These are phyloP conservation scores for Enteromius mattozi DNA, from an alignment of 2,797 vertebrate genomes.

Conservation along the genomic window DNA sequence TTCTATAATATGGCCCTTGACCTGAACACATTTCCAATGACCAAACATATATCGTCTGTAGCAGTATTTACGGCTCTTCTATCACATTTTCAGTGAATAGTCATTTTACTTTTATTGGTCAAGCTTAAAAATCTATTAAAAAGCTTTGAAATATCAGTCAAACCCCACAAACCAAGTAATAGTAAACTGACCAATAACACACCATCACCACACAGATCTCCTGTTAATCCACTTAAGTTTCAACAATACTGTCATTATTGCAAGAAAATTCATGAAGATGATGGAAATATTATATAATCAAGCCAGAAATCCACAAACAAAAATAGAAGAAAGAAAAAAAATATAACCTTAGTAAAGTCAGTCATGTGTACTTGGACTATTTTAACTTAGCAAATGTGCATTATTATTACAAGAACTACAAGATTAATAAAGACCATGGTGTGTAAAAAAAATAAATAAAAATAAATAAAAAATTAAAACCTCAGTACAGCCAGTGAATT, in stretches of 20 bases:
- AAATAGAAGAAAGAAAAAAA: not conserved
- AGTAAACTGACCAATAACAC: not conserved
- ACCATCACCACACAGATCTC: not conserved
- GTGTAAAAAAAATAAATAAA: not conserved
- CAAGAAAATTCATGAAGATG: not conserved
- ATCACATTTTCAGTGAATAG: not conserved
- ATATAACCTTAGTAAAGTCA: not conserved
- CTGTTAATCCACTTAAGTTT: not conserved
- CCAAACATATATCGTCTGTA: not conserved
- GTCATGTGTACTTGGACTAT: not conserved
- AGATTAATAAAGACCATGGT: not conserved
- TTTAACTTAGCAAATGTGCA: not conserved
- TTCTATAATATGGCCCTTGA: not conserved
- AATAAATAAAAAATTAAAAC: not conserved
- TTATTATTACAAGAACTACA: not conserved
- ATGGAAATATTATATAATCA: not conserved
- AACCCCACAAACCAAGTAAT: not conserved
- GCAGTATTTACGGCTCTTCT: not conserved
- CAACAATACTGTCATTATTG: not conserved
- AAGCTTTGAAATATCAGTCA: not conserved
- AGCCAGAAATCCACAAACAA: slow-evolving; percentile 1
- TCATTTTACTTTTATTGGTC: not conserved
- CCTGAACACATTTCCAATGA: slow-evolving; percentile 1
- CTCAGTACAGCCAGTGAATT: not conserved
- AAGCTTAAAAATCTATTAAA: not conserved